Percentiles rank a stretch among this genome's conserved stretches.
phyloP scores from a whole-genome alignment of 64 coral and sea anemone genomes.

The Trachythela sp. region DNA sequence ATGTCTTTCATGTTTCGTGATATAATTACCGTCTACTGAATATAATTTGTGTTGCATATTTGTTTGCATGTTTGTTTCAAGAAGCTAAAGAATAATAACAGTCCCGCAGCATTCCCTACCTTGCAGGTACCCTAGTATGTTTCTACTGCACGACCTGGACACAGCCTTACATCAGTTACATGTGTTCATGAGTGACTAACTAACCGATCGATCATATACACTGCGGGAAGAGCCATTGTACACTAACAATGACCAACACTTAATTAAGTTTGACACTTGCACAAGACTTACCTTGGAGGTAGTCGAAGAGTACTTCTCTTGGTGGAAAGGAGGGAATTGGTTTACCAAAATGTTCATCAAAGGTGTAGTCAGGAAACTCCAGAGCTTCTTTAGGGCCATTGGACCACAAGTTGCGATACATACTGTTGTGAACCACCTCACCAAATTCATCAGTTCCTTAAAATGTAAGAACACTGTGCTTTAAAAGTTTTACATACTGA shows the following conservation, averaged over 20 bases:
- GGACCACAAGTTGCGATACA: constrained; percentile 53
- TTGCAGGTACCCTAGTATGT: too few relatives aligned
- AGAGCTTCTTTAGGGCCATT: constrained; percentile 51
- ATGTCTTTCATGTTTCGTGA: too few relatives aligned
- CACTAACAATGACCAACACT: neutral
- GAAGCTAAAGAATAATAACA: too few relatives aligned
- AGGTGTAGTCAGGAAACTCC: constrained; percentile 58
- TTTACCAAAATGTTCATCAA: constrained; percentile 52
- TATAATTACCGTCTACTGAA: too few relatives aligned
- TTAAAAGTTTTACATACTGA: neutral
- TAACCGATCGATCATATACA: too few relatives aligned
- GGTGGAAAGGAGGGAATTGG: constrained; percentile 53
- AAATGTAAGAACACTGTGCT: neutral
- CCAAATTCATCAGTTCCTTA: constrained; percentile 51
- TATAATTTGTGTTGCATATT: too few relatives aligned
- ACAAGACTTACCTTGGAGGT: constrained; percentile 29
- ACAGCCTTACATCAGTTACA: too few relatives aligned
- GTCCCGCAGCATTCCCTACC: too few relatives aligned
- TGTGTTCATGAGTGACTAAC: too few relatives aligned
- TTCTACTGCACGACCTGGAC: too few relatives aligned
- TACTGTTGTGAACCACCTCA: constrained; percentile 41
- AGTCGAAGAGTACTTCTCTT: constrained; percentile 44
- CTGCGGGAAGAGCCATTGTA: neutral
- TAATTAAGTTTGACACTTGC: neutral
- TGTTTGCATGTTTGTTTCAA: too few relatives aligned